Percentiles rank a stretch among this genome's conserved stretches.
phyloP scores from a whole-genome alignment of 2,797 vertebrate genomes.

The Neoniphon sammara region DNA sequence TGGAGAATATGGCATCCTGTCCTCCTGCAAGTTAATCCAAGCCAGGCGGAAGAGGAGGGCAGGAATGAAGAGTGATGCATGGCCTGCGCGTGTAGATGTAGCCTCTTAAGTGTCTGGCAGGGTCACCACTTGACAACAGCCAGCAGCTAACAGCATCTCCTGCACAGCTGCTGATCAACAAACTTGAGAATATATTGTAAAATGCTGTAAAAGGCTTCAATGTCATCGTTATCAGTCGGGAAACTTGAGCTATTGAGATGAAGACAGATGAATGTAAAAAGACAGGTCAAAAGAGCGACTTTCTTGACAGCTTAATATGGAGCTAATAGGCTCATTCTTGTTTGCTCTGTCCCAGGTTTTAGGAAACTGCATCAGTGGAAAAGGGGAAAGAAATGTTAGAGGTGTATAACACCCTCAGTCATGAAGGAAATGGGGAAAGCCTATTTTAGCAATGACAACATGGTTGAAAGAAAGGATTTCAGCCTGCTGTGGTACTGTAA shows the following conservation, averaged over 20 bases:
- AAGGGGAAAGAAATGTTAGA: slow-evolving; percentile 15
- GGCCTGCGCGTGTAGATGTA: slow-evolving; percentile 33
- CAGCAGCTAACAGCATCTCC: neutral
- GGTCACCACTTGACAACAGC: slow-evolving; percentile 22
- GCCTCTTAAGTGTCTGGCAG: neutral
- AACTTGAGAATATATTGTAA: neutral
- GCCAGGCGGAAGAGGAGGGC: slow-evolving; percentile 60
- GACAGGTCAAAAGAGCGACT: no score
- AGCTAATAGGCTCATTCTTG: no score
- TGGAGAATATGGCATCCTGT: slow-evolving; percentile 54
- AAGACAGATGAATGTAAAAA: no score
- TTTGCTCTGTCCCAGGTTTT: no score
- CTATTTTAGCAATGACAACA: slow-evolving; percentile 8
- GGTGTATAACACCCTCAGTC: neutral
- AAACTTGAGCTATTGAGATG: no score
- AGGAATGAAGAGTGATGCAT: slow-evolving; percentile 58
- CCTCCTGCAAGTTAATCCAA: slow-evolving; percentile 59
- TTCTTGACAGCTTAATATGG: no score
- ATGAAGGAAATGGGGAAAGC: slow-evolving; percentile 12
- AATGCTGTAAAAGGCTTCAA: neutral
- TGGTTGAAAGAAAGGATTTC: slow-evolving; percentile 28
- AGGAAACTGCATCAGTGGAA: neutral
- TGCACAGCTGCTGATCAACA: neutral
- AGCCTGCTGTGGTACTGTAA: slow-evolving; percentile 26
- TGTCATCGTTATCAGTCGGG: neutral